A percentile compares a stretch with the other conserved stretches of the same genome.
These are phyloP conservation scores for Punctoribates punctum DNA, from an alignment of 2,888 invertebrate species.

Conservation along the genomic window DNA sequence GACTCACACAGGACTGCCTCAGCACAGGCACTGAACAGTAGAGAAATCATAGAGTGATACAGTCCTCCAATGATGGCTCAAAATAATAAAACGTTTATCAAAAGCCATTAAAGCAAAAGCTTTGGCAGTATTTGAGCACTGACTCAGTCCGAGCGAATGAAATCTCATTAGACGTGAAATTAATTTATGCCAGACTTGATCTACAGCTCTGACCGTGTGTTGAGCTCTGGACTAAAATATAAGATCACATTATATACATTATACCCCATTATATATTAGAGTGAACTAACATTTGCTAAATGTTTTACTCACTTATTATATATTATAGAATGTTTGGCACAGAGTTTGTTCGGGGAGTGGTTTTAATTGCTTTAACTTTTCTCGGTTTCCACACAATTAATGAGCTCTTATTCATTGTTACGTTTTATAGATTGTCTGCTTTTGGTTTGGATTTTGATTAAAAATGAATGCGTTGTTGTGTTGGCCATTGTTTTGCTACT, in stretches of 20 bases:
- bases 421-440: slow-evolving; percentile 27
- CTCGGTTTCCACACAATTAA: slow-evolving; percentile 30
- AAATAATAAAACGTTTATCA: slow-evolving; percentile 13
- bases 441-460: slow-evolving; percentile 27
- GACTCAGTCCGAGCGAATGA: slow-evolving; percentile 28
- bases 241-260: slow-evolving; percentile 1
- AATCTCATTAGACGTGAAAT: slow-evolving; percentile 38
- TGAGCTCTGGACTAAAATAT: neutral
- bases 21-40: neutral
- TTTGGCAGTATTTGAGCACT: neutral
- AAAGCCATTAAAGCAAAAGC: slow-evolving; percentile 29
- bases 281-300: slow-evolving; percentile 23
- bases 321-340: slow-evolving; percentile 8
- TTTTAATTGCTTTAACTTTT: slow-evolving; percentile 33
- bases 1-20: neutral
- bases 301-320: slow-evolving; percentile 17
- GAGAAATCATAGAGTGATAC: neutral
- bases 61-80: neutral
- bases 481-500: slow-evolving; percentile 22
- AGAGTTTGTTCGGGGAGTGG: slow-evolving; percentile 22
- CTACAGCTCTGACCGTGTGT: slow-evolving; percentile 25
- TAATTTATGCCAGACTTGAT: slow-evolving; percentile 33
- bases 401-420: slow-evolving; percentile 35
- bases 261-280: neutral
- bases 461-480: slow-evolving; percentile 26